Evolutionary conservation across 2,797 vertebrate species (phyloP).

Genomic region (Trachops cirrhosus): DNA sequence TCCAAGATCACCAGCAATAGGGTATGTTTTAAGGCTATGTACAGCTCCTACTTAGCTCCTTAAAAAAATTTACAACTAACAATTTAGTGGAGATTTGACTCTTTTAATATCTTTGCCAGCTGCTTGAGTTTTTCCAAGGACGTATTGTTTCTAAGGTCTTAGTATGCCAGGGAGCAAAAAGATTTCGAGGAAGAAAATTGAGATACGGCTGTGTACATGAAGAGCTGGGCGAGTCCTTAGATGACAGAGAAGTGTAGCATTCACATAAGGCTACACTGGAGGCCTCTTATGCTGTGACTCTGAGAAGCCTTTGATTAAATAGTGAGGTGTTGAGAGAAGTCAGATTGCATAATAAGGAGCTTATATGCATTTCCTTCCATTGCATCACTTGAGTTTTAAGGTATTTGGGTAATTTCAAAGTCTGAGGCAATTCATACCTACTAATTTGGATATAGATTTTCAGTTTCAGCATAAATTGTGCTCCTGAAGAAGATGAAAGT

Average conservation of each 20-base stretch:
- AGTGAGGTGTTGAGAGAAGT: neutral
- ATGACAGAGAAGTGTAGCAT: neutral
- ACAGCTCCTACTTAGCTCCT: neutral
- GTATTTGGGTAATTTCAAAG: neutral
- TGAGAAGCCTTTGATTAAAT: neutral
- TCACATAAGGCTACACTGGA: neutral
- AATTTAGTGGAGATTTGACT: neutral
- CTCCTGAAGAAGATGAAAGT: constrained; percentile 22
- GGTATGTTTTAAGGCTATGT: neutral
- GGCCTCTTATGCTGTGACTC: neutral
- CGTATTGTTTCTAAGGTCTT: neutral
- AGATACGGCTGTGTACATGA: neutral
- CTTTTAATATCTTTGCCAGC: neutral
- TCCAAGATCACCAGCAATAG: neutral
- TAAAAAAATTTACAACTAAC: neutral
- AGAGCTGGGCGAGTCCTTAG: neutral
- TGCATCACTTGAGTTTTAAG: constrained; percentile 33
- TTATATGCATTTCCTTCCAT: neutral
- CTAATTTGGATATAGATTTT: constrained; percentile 39
- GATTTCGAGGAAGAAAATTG: neutral
- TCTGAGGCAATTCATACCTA: neutral
- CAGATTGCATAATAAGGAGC: neutral
- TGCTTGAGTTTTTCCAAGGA: neutral
- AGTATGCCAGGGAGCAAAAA: neutral
- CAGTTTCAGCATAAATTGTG: constrained; percentile 16